A percentile compares a stretch with the other conserved stretches of the same genome.
Conservation (phyloP, 2,113 vertebrate genomes). For the Chlamydotis undulata region DNA sequence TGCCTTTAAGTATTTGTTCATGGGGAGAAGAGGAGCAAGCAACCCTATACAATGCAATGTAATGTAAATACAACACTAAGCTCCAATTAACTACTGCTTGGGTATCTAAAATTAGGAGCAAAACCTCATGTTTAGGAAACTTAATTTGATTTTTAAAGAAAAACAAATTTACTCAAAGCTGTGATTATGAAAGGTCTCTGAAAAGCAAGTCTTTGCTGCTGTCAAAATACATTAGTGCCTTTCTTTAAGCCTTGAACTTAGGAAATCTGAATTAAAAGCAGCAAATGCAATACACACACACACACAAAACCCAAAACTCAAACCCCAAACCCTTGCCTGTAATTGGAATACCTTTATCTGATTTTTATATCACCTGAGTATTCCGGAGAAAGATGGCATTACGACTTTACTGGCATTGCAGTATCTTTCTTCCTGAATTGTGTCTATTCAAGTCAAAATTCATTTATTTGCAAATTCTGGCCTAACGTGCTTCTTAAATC, state of each 20-base stretch:
- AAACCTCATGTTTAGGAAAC: neutral
- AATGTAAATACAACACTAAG: neutral
- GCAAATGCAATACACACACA: neutral
- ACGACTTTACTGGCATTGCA: neutral
- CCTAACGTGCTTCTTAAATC: neutral
- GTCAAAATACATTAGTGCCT: neutral
- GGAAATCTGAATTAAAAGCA: neutral
- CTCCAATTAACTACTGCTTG: neutral
- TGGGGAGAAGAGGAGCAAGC: neutral
- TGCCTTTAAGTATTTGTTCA: neutral
- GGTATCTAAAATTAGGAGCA: neutral
- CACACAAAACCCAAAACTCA: neutral
- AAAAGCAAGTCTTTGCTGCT: neutral
- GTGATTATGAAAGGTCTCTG: neutral
- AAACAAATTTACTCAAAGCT: neutral
- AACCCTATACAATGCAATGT: neutral
- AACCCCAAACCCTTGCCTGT: neutral
- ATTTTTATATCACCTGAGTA: neutral
- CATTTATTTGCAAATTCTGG: neutral
- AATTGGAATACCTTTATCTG: neutral
- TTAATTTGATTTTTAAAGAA: neutral
- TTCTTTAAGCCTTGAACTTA: neutral
- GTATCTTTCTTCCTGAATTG: neutral
- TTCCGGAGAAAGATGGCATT: neutral
- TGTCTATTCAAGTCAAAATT: neutral